A percentile compares a stretch with the other conserved stretches of the same genome.
phyloP scores from a whole-genome alignment of 2,888 invertebrate species.

The Lochmaea crataegi region DNA sequence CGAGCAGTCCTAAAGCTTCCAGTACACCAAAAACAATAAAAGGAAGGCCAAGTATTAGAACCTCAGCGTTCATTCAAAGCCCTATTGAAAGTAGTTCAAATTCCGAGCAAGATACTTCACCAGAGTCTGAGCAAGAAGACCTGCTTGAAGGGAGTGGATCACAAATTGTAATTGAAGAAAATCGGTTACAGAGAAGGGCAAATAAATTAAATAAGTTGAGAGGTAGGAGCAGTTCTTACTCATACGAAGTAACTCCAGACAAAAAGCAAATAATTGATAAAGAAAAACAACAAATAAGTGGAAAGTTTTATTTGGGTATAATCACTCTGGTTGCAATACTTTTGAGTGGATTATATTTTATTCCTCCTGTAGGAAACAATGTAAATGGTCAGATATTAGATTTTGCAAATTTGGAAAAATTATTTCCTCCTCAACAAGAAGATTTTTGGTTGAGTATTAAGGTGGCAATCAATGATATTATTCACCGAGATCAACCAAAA shows the following conservation, averaged over 20 bases:
- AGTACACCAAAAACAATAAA: conserved; percentile 37
- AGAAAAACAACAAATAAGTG: not conserved
- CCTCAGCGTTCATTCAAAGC: conserved; percentile 38
- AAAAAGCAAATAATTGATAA: not conserved
- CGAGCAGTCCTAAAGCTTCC: conserved; percentile 27
- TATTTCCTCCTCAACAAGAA: conserved; percentile 59
- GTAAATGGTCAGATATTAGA: not conserved
- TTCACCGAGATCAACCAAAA: conserved; percentile 56
- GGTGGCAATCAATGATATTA: conserved; percentile 58
- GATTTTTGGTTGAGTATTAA: conserved; percentile 60
- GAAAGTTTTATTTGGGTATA: conserved; percentile 17
- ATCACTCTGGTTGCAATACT: not conserved
- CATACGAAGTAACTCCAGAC: not conserved
- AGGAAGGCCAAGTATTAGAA: conserved; percentile 17
- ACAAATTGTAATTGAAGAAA: not conserved
- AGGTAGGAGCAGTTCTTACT: not conserved
- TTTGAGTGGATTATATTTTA: not conserved
- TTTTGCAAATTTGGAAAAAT: conserved; percentile 46
- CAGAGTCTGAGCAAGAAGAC: not conserved
- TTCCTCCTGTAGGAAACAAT: not conserved
- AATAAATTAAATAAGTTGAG: not conserved
- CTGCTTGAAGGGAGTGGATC: not conserved
- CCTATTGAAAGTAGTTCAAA: conserved; percentile 35
- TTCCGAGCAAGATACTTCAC: not conserved
- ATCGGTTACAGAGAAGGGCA: not conserved